Conservation (phyloP, 2,113 vertebrate genomes). For the Myotis yumanensis region DNA sequence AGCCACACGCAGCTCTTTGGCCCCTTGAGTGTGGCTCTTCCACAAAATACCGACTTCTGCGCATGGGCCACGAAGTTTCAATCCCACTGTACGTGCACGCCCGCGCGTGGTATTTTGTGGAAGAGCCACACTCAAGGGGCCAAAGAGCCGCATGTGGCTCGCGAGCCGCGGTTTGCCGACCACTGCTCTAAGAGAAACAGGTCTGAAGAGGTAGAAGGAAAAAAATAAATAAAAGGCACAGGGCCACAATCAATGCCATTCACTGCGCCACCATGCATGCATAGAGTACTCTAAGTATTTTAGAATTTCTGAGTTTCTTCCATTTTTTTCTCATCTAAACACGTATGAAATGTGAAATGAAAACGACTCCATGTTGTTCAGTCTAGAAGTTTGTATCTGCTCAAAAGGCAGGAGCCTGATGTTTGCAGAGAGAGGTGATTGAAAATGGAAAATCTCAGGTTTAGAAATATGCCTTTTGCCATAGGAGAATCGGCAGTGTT, state of each 20-base stretch:
- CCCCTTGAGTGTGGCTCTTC: no score
- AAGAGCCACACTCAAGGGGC: no score
- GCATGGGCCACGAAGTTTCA: no score
- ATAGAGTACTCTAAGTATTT: not conserved
- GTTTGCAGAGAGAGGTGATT: not conserved
- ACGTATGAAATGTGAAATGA: not conserved
- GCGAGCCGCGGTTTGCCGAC: no score
- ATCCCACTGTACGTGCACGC: no score
- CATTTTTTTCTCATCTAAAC: not conserved
- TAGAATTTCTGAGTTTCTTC: not conserved
- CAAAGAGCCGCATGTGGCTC: no score
- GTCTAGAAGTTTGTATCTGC: not conserved
- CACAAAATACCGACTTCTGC: no score
- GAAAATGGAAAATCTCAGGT: not conserved
- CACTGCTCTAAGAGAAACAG: not conserved
- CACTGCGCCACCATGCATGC: not conserved
- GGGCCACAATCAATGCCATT: not conserved
- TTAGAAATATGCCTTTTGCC: not conserved
- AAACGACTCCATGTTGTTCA: not conserved
- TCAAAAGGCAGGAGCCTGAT: not conserved
- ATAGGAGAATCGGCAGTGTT: not conserved
- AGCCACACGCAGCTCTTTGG: no score
- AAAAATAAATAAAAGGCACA: no score
- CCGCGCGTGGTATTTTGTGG: no score
- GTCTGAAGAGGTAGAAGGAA: not conserved